Evolutionary conservation across 2,888 invertebrate genomes (phyloP).

Genomic region (Chrysolina haemoptera): DNA sequence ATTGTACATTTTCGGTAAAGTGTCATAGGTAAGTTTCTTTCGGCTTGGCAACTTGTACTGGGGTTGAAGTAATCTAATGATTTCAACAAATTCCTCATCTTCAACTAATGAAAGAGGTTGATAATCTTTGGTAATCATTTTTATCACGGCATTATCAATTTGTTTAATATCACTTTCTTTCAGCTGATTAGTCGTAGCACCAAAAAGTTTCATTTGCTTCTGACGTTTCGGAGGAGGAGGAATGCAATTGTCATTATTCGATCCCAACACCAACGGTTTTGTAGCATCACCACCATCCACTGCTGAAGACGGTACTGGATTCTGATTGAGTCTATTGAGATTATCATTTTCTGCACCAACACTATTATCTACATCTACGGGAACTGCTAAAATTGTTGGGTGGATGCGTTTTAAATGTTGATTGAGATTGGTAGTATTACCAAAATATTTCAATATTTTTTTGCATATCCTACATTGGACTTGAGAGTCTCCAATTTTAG

Average conservation of each 20-base stretch:
- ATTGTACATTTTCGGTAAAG: constrained; percentile 48
- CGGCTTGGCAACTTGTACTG: constrained; percentile 23
- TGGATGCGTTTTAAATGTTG: constrained; percentile 42
- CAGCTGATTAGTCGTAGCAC: background rate
- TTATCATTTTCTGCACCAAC: constrained; percentile 10
- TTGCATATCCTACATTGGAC: constrained; percentile 29
- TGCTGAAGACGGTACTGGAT: background rate
- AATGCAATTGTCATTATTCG: background rate
- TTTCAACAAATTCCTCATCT: constrained; percentile 45
- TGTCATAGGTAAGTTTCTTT: constrained; percentile 40
- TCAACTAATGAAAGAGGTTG: constrained; percentile 46
- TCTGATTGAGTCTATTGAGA: background rate
- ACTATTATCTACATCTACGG: too few relatives aligned
- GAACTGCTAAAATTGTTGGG: constrained; percentile 19
- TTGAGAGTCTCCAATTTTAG: background rate
- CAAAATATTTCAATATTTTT: constrained; percentile 38
- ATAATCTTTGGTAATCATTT: constrained; percentile 5
- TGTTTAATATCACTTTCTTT: constrained; percentile 20
- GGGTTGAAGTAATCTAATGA: constrained; percentile 6
- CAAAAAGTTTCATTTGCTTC: constrained; percentile 8
- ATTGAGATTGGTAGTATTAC: constrained; percentile 45
- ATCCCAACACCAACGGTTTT: background rate
- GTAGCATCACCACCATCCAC: background rate
- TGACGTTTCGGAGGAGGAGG: constrained; percentile 1
- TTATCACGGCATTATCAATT: constrained; percentile 29